These are phyloP conservation scores for Cyprinodon diabolis DNA, from an alignment of 2,797 vertebrate species.

Conservation along the genomic window DNA sequence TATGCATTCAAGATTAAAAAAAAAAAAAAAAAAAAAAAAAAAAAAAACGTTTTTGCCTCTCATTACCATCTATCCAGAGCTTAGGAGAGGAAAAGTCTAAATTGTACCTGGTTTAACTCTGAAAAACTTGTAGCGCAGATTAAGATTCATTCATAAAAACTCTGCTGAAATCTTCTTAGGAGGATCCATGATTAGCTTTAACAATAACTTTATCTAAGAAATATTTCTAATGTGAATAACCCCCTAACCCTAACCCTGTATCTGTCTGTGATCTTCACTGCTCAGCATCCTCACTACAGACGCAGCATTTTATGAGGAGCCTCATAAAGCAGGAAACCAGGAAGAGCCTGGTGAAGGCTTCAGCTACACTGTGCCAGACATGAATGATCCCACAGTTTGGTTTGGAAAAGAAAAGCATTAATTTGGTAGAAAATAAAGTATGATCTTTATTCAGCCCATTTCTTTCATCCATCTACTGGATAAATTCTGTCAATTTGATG, in stretches of 20 bases:
- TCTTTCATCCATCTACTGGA: neutral
- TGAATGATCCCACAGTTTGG: neutral
- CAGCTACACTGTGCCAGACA: neutral
- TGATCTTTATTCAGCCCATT: neutral
- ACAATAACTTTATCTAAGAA: too few species aligned
- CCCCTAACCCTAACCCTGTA: neutral
- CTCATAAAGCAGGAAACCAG: constrained; percentile 8
- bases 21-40: too few species aligned
- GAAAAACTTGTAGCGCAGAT: too few species aligned
- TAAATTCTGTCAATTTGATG: neutral
- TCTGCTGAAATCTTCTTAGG: too few species aligned
- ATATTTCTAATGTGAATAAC: too few species aligned
- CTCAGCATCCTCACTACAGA: constrained; percentile 19
- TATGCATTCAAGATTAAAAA: too few species aligned
- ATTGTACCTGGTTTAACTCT: too few species aligned
- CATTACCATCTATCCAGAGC: too few species aligned
- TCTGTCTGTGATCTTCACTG: constrained; percentile 30
- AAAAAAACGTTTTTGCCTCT: too few species aligned
- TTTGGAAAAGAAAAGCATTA: neutral
- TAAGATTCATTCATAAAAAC: too few species aligned
- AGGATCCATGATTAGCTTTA: too few species aligned
- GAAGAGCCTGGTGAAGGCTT: neutral
- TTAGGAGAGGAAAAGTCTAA: too few species aligned
- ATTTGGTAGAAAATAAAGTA: neutral
- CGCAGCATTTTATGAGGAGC: neutral